Base-by-base conservation (phyloP, 1,140 invertebrate species). In the Plectrocnemia conspersa region DNA sequence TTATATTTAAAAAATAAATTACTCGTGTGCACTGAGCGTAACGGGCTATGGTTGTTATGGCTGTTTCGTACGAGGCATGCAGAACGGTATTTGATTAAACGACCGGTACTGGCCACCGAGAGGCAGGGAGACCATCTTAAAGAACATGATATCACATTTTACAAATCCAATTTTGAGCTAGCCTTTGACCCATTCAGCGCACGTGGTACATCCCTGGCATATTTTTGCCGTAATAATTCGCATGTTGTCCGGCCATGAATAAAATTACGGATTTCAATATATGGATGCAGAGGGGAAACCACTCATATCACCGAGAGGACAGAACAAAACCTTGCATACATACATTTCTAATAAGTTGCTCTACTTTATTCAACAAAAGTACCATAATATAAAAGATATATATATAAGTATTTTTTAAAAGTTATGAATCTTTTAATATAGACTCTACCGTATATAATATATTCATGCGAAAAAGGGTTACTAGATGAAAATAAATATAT, bases 241-340 rank as follows among this genome's bases (percentile, higher is more conserved):
- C 45, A 46, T 46, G 53, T 48, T 46, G 53, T 47, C 53, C 42
- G 42, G 22, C 45, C 44, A 55, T 55, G 53, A 55, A 55, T 55
- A 55, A 55, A 55, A 55, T 55, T 55, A 55, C 36, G 53, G 44
- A 55, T 47, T 55, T 55, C 53, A 55, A 55, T 55, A 55, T 55
- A 48, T 55, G 53, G 32, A 50, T n/a, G n/a, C 7, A 7, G 35
- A 38, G 7, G 18, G 35, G 15, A 16, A 10, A 7, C 6, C 13
- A 5, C 35, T 13, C 18, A 16, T 38, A 16, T 38, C 10, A 5
- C 10, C 18, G 13, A 13, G 35, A 7, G 18, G 13, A 16, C 5
- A 38, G 15, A 38, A 38, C 10, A 38, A 38, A 38, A n/a, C n/a
- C n/a, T n/a, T n/a, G n/a, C n/a, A n/a, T n/a, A n/a, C n/a, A n/a